Evolutionary conservation across 2,888 invertebrate genomes (phyloP), one percentile per base, ranked within the genome.

Genomic region (Torymus auratus): DNA sequence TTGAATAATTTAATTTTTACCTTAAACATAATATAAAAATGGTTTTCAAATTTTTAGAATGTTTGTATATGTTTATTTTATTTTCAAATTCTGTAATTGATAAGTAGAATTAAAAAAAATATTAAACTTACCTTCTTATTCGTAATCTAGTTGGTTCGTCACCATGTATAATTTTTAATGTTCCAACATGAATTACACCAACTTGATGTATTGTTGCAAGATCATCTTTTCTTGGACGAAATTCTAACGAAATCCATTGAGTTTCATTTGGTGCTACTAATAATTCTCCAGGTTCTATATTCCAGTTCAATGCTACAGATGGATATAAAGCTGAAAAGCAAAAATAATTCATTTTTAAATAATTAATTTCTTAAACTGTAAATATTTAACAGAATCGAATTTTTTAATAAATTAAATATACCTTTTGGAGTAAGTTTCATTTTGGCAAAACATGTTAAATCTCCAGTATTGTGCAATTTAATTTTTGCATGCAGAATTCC

Each of bases 391-490:
- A 7, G 41, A 41, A 41, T 41, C 7, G 1, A 41, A 41, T 41
- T 41, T 41, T 56, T 61, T 17, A 74, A 2, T 70, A 71, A 60
- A 69, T 12, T 28, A 23, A 20, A 75, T 41, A 64, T 41, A 89
- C 90, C 89, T 89, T 90, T 91, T 15, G 90, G 90, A 17, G 84
- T 83, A 69, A 91, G 81, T 76, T 89, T 89, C 5, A 90, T 80
- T 84, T 88, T 84, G 83, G 91, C 92, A 84, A 94, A 94, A 1
- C 92, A 92, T 14, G 92, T 88, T 12, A 94, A 86, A 53, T 92
- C 92, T 0, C 94, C 94, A 17, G 88, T 92, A 85, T 94, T 94
- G 83, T 91, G 91, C 2, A 94, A 87, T 58, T 88, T 89, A 75
- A 94, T 92, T 64, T 88, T 91, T 62, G 92, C 91, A 13, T 90